Base-by-base conservation (phyloP, 2,888 invertebrate genomes). In the Hemicrepidius hirtus region DNA sequence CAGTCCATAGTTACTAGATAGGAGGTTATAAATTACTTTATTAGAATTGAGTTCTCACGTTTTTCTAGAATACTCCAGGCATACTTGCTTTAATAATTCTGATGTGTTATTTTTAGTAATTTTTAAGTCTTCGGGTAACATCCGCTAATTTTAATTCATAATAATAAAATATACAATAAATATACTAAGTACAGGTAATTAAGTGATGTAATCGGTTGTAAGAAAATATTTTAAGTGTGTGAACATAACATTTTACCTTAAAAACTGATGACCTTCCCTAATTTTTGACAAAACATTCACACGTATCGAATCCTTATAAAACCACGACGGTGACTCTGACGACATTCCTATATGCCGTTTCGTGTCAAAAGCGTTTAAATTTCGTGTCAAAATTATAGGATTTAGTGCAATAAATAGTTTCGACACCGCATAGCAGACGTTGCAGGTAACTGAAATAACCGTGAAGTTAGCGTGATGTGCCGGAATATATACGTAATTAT, bases 351-450 rank as follows among this genome's bases (percentile, higher is more conserved):
- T 71, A 70, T 37, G 32, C 62, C 55, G 60, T 68, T 76, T 71
- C 77, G 76, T 77, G 77, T 75, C 71, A 69, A 57, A 71, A 77
- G 59, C 69, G 73, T 73, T 77, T 77, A 76, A 68, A 73, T 63
- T 69, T 64, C 73, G 74, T 75, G 77, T 77, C 71, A 76, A 77
- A 77, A 77, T 77, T 77, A 77, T 76, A 77, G 74, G 76, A 75
- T 73, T 76, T 74, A 75, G 59, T 71, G 73, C 75, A 73, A 75
- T 77, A 77, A 77, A 77, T 73, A 73, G 77, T 77, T 76, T 77
- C 77, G 77, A 77, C 77, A 77, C 75, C 70, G 63, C 70, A 71
- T 68, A 75, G 67, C 71, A 73, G 71, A 74, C 73, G 75, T 69
- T 73, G 63, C 71, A 68, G 71, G 69, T 71, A 76, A 74, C 63